These are phyloP conservation scores for Diprion similis DNA, from an alignment of 1,140 invertebrate genomes.

Conservation along the genomic window DNA sequence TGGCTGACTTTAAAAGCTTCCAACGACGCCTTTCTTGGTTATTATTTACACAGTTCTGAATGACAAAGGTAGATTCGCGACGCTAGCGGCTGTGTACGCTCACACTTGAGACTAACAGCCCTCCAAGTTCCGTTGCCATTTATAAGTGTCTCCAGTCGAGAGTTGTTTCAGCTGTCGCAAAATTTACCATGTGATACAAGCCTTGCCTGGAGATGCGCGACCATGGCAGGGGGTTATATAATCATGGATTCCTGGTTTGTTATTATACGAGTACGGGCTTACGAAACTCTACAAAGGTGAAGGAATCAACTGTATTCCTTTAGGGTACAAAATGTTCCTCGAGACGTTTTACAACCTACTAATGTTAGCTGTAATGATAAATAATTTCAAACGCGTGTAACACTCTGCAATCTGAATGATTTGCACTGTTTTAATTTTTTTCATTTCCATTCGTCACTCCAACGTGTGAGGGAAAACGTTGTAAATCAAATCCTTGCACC, in stretches of 20 bases:
- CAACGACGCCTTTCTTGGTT: not conserved
- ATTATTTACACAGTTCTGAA: slow-evolving; percentile 4
- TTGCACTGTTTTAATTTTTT: too few species aligned
- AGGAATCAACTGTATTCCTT: too few species aligned
- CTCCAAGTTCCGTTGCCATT: not conserved
- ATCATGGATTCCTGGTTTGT: not conserved
- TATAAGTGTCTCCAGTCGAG: not conserved
- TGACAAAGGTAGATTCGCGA: not conserved
- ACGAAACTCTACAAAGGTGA: not conserved
- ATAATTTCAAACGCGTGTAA: too few species aligned
- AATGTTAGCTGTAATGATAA: too few species aligned
- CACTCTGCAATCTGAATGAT: too few species aligned
- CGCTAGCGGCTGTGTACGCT: not conserved
- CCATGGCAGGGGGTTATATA: not conserved
- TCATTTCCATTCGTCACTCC: too few species aligned
- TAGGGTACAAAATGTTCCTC: too few species aligned
- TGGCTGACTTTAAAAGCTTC: not conserved
- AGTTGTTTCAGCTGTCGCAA: slow-evolving; percentile 2
- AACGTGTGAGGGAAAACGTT: too few species aligned
- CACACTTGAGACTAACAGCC: not conserved
- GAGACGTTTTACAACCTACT: too few species aligned
- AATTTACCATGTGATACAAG: not conserved
- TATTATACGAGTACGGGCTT: not conserved
- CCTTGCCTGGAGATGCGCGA: not conserved
- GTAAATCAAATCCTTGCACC: too few species aligned